Evolutionary conservation across 2,888 invertebrate species (phyloP), one percentile per base, ranked within the genome.

Genomic region (Pollenia griseotomentosa): DNA sequence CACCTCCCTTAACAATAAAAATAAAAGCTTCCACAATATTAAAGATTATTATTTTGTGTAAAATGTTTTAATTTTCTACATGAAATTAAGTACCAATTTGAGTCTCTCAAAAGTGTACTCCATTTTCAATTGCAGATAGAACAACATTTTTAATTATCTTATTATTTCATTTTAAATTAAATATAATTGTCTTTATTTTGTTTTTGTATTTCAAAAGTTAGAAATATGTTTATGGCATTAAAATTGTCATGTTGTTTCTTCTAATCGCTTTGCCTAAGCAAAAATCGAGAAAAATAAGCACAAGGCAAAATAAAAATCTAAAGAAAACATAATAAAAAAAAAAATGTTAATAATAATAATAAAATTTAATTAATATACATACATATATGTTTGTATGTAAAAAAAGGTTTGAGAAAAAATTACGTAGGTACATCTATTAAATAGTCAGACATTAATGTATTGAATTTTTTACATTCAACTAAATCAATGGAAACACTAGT

Each of bases 211-310:
- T 23, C 19, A 23, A 11, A 19, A 57, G 19, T 19, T 57, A 9
- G 23, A 44, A 71, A 44, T 46, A 71, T 71, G 33, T 48, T 57
- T 48, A 59, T 73, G 46, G 33, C 59, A 73, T 11, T 59, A 46
- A 46, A 73, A 59, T 73, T 73, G 59, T 10, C 57, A 73, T 59
- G 46, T 46, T 11, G 33, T 33, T 33, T 33, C 6, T 44, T 57
- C 23, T 57, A 46, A 71, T 46, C 57, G 23, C 46, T 73, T 73
- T 42, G 19, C 10, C 23, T 0, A 23, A 12, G 6, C 12, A 19
- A 8, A 44, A 4, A 33, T 33, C 6, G 33, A 33, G 33, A 6
- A 6, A 6, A 33, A 33, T 33, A 1, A 6, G 33, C 53, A 12
- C 42, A 16, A 59, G 23, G 19, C 14, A 71, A 71, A 71, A 23